A percentile compares a stretch with the other conserved stretches of the same genome.
phyloP scores from a whole-genome alignment of 1,140 invertebrate species.

The Venturia canescens region DNA sequence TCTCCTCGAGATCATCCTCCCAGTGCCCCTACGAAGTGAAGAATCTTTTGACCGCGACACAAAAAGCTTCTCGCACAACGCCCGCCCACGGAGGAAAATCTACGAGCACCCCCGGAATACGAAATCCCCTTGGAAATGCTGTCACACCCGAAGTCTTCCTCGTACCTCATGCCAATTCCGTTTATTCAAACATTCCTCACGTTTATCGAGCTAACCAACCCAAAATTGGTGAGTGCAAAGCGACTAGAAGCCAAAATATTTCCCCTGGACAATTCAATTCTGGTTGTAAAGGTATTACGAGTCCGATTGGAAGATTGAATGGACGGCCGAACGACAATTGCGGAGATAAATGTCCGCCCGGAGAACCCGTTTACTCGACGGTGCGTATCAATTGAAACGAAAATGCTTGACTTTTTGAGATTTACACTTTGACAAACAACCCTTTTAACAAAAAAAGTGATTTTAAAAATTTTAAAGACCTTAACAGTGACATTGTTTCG shows the following conservation, averaged over 20 bases:
- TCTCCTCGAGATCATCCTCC: slow-evolving; percentile 36
- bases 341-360: slow-evolving; percentile 35
- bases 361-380: slow-evolving; percentile 54
- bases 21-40: slow-evolving; percentile 49
- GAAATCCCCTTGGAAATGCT: background rate
- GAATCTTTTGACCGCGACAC: slow-evolving; percentile 13
- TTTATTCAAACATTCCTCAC: slow-evolving; percentile 33
- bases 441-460: background rate
- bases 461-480: no score
- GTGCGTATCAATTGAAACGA: slow-evolving; percentile 29
- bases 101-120: slow-evolving; percentile 17
- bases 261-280: slow-evolving; percentile 10
- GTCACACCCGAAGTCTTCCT: slow-evolving; percentile 47
- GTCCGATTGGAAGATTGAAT: slow-evolving; percentile 28
- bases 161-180: slow-evolving; percentile 43
- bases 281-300: slow-evolving; percentile 31
- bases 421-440: no score
- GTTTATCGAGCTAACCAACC: slow-evolving; percentile 20
- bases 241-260: background rate
- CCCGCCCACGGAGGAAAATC: slow-evolving; percentile 32
- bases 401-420: no score
- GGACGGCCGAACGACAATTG: slow-evolving; percentile 34
- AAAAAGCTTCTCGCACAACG: slow-evolving; percentile 21
- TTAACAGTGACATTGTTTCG: slow-evolving; percentile 53
- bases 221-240: slow-evolving; percentile 21